Evolutionary conservation across 1,140 invertebrate species (phyloP), one percentile per base, ranked within the genome.

Genomic region (Oncopodura yosiiana): DNA sequence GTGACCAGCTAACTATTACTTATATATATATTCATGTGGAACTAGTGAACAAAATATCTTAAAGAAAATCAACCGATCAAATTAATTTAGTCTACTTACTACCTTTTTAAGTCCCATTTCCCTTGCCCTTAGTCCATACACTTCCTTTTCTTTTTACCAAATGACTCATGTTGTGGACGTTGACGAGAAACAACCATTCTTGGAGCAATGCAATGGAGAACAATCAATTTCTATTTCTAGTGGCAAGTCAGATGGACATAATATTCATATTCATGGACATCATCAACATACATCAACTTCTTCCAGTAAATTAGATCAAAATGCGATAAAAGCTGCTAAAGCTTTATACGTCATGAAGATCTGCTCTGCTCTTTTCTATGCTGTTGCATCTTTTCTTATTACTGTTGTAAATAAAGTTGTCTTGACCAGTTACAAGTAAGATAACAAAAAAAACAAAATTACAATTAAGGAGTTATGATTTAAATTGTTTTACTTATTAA

Each of bases 371-470:
- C 41, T 86, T 2, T 90, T 92, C 67, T 94, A 96, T 69, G 93
- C 86, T 11, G 55, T 86, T 0, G 78, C 87, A 1, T 97, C 93
- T 1, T 89, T 96, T 66, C 79, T 94, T 72, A 94, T 97, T 60
- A 94, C 94, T 29, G 86, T 97, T 38, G 81, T 95, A 2, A 98
- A 98, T 69, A 98, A 98, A 73, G 87, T 86, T 14, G 86, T 97
- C 1, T 73, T 98, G 16, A 97, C 94, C 2, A 84, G 81, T 44
- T 76, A 76, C 63, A 71, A 71, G 77, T 80, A 58, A 53, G 34
- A 29, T 8, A 16, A 4, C 1, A 26, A 12, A 14, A 69, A 66
- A 39, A 56, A 41, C 6, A 26, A 26, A 24, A 24, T 43, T 16
- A 16, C 26, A 34, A 53, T 49, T 57, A 23, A 14, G 34, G 21